A percentile compares a stretch with the other conserved stretches of the same genome.
phyloP scores from a whole-genome alignment of 2,888 invertebrate species.

The Leptinotarsa haldemani region DNA sequence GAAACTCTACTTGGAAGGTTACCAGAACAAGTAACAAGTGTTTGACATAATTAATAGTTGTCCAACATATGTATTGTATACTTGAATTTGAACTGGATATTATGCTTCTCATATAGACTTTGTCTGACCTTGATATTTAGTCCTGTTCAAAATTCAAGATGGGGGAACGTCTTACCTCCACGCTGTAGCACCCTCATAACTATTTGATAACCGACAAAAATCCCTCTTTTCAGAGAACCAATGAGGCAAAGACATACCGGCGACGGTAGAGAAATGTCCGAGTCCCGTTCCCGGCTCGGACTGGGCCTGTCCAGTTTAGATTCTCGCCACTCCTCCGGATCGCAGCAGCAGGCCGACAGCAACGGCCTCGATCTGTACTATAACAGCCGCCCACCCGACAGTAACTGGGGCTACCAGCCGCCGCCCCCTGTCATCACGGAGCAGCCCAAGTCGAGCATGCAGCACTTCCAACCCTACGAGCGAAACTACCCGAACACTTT shows the following conservation, averaged over 20 bases:
- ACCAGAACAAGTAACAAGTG: too few relatives aligned
- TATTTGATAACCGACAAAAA: neutral
- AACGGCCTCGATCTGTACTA: conserved; percentile 84
- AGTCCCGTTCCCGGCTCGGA: conserved; percentile 80
- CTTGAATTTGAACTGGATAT: too few relatives aligned
- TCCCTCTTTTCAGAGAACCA: conserved; percentile 58
- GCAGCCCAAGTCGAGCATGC: conserved; percentile 84
- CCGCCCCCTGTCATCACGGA: conserved; percentile 92
- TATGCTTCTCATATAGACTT: too few relatives aligned
- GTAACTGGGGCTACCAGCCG: conserved; percentile 79
- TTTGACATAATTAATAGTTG: too few relatives aligned
- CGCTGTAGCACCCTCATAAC: too few relatives aligned
- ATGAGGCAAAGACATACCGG: conserved; percentile 72
- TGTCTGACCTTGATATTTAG: too few relatives aligned
- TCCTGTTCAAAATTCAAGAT: too few relatives aligned
- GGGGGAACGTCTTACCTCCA: too few relatives aligned
- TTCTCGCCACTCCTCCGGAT: conserved; percentile 59
- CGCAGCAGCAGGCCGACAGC: conserved; percentile 68
- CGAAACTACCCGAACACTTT: conserved; percentile 87
- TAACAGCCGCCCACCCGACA: conserved; percentile 75
- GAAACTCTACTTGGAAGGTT: too few relatives aligned
- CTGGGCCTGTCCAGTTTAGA: conserved; percentile 75
- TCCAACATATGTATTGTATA: too few relatives aligned
- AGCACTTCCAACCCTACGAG: conserved; percentile 90
- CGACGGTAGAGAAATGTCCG: conserved; percentile 83